These are phyloP conservation scores for Troides oblongomaculatus DNA, from an alignment of 2,888 invertebrate genomes.

Conservation along the genomic window DNA sequence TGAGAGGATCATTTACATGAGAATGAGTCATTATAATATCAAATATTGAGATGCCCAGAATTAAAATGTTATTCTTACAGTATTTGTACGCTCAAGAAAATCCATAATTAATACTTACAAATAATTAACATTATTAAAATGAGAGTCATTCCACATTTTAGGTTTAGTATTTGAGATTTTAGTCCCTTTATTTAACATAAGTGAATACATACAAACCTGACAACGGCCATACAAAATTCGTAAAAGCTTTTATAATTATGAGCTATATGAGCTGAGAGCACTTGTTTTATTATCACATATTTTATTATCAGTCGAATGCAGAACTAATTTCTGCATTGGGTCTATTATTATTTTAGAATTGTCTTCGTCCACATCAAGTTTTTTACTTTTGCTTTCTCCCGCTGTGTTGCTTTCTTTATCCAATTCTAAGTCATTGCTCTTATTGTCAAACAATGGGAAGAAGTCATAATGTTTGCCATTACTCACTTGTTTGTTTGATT, in stretches of 20 bases:
- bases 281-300: conserved; percentile 77
- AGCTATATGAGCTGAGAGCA: conserved; percentile 75
- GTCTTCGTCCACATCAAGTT: conserved; percentile 45
- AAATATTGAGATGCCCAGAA: too few species aligned
- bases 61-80: too few species aligned
- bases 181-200: conserved; percentile 42
- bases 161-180: conserved; percentile 7
- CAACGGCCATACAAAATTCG: conserved; percentile 56
- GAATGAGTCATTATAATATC: too few species aligned
- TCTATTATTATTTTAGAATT: conserved; percentile 74
- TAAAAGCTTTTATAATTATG: conserved; percentile 64
- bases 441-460: conserved; percentile 74
- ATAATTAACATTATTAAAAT: background rate
- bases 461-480: conserved; percentile 74
- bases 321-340: conserved; percentile 76
- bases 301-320: conserved; percentile 78
- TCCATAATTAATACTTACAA: too few species aligned
- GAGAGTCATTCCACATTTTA: background rate
- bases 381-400: conserved; percentile 33
- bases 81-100: too few species aligned
- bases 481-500: conserved; percentile 50
- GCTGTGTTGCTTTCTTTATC: conserved; percentile 32
- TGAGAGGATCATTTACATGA: too few species aligned
- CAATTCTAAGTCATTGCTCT: conserved; percentile 43
- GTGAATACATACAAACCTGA: conserved; percentile 50